Percentiles rank a stretch among this genome's conserved stretches.
phyloP scores from a whole-genome alignment of 2,888 invertebrate genomes.

The Trimorus sp. region DNA sequence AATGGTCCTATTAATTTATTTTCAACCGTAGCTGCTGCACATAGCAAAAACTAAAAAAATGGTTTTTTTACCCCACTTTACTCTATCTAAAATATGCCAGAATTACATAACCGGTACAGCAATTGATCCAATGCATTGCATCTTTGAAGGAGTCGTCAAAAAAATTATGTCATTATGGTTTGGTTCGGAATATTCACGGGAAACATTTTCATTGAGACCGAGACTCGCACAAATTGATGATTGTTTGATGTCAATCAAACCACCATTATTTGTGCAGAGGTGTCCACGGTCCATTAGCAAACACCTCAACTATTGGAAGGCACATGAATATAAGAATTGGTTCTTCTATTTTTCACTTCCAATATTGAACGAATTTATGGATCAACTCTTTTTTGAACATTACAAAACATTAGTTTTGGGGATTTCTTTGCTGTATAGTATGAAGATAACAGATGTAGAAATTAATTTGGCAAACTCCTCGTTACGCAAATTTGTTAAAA shows the following conservation, averaged over 20 bases:
- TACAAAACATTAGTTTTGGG: background rate
- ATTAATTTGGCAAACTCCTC: background rate
- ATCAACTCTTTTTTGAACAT: background rate
- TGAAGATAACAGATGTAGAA: background rate
- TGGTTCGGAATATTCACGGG: too few species aligned
- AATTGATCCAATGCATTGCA: too few species aligned
- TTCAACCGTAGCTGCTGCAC: too few species aligned
- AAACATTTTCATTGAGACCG: too few species aligned
- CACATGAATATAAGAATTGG: background rate
- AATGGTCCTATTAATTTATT: too few species aligned
- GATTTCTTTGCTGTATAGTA: background rate
- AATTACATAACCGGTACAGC: too few species aligned
- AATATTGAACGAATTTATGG: background rate
- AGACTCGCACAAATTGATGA: background rate
- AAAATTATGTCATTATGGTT: too few species aligned
- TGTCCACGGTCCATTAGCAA: background rate
- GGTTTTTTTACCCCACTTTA: too few species aligned
- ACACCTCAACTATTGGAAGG: background rate
- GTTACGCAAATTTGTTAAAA: background rate
- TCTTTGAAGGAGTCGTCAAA: too few species aligned
- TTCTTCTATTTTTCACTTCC: background rate
- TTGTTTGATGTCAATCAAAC: background rate
- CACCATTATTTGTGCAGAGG: slow-evolving; percentile 5
- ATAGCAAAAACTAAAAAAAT: too few species aligned
- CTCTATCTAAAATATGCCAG: too few species aligned